Percentiles rank a stretch among this genome's conserved stretches.
Conservation (phyloP, 2,113 vertebrate species). For the Megaptera novaeangliae region DNA sequence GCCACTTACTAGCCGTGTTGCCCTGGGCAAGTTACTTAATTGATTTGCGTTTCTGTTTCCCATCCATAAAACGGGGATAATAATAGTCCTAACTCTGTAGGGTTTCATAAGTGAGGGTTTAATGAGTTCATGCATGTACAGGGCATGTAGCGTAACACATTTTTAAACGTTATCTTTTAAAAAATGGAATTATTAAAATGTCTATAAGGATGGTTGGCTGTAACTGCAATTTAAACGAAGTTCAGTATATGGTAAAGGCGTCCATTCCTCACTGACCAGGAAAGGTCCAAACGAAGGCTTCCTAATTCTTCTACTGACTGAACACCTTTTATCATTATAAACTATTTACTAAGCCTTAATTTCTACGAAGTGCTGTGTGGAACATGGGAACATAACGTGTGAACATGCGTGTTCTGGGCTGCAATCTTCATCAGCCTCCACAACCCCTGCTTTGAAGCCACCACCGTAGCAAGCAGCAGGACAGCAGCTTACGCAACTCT, state of each 20-base stretch:
- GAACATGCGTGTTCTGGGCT: background rate
- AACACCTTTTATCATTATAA: background rate
- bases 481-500: background rate
- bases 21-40: background rate
- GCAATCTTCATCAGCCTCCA: too few relatives aligned
- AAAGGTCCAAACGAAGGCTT: background rate
- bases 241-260: background rate
- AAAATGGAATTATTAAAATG: background rate
- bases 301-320: background rate
- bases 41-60: background rate
- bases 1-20: background rate
- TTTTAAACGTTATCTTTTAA: background rate
- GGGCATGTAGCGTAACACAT: background rate
- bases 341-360: background rate
- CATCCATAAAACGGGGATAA: background rate
- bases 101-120: background rate
- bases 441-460: rapidly evolving
- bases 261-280: background rate
- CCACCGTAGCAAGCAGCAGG: too few relatives aligned
- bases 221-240: background rate
- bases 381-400: background rate
- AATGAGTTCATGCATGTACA: background rate
- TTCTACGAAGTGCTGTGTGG: background rate
- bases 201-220: background rate
- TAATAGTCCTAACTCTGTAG: background rate